Conservation (phyloP, 1,140 invertebrate genomes). For the Andricus grossulariae region DNA sequence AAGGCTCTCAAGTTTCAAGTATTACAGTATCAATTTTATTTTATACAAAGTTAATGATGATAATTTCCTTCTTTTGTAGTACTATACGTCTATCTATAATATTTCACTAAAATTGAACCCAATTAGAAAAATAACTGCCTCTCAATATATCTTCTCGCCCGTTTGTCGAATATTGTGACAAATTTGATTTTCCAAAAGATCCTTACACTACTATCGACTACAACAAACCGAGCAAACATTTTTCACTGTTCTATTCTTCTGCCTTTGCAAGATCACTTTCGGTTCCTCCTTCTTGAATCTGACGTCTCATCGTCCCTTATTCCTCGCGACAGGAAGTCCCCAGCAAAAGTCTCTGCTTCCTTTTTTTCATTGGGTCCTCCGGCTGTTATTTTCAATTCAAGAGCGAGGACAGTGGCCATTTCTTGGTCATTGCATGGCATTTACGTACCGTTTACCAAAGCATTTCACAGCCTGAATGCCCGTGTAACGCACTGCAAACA, state of each 20-base stretch:
- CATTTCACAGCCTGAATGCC: conserved; percentile 65
- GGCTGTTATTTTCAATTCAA: conserved; percentile 24
- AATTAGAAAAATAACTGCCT: background rate
- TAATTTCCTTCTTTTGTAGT: too few relatives aligned
- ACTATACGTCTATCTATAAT: too few relatives aligned
- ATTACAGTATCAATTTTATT: too few relatives aligned
- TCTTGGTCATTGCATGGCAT: conserved; percentile 64
- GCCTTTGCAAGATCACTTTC: background rate
- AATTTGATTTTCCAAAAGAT: background rate
- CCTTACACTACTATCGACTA: background rate
- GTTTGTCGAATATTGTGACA: background rate
- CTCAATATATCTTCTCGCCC: background rate
- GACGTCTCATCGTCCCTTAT: background rate
- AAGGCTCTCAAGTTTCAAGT: too few relatives aligned
- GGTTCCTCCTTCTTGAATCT: background rate
- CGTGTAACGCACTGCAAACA: conserved; percentile 75
- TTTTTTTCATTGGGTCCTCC: conserved; percentile 29
- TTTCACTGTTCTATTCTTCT: background rate
- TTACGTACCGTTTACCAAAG: conserved; percentile 60
- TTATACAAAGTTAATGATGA: too few relatives aligned
- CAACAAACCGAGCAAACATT: background rate
- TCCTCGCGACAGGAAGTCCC: conserved; percentile 48
- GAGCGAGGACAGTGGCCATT: conserved; percentile 49
- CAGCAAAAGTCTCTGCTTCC: conserved; percentile 24
- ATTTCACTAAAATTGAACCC: too few relatives aligned